phyloP scores from a whole-genome alignment of 92 coral and sea anemone species.

The Umimayanthus chanpuru region DNA sequence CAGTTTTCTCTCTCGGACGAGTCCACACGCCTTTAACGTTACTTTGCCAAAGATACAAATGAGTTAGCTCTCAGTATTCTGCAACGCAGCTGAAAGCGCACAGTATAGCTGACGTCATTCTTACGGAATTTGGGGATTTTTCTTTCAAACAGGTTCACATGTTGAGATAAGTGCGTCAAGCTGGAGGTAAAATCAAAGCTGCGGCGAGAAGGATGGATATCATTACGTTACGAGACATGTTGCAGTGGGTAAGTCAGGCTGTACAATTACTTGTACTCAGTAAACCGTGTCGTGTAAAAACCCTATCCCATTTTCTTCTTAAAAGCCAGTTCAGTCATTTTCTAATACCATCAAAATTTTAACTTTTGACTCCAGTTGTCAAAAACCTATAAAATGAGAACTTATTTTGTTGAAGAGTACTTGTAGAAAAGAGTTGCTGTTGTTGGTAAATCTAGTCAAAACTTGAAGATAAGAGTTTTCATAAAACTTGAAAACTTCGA shows the following conservation, averaged over 20 bases:
- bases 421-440: too few relatives aligned
- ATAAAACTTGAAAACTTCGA: too few relatives aligned
- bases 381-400: neutral
- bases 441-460: too few relatives aligned
- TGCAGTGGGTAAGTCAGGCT: conserved; percentile 17
- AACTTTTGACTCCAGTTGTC: neutral
- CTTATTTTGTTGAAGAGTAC: neutral
- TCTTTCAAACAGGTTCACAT: neutral
- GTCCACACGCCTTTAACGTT: neutral
- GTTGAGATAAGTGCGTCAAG: neutral
- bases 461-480: neutral
- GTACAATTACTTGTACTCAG: neutral
- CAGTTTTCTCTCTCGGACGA: neutral
- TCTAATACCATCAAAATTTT: neutral
- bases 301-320: too few relatives aligned
- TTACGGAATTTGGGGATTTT: conserved; percentile 26
- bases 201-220: neutral
- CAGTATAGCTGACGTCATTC: conserved; percentile 20
- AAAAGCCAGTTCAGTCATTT: neutral
- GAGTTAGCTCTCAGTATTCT: neutral
- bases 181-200: neutral
- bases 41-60: neutral
- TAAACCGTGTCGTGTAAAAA: too few relatives aligned
- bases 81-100: conserved; percentile 20
- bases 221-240: neutral